These are phyloP conservation scores for Valencia hispanica DNA, from an alignment of 2,797 vertebrate genomes.

Conservation along the genomic window DNA sequence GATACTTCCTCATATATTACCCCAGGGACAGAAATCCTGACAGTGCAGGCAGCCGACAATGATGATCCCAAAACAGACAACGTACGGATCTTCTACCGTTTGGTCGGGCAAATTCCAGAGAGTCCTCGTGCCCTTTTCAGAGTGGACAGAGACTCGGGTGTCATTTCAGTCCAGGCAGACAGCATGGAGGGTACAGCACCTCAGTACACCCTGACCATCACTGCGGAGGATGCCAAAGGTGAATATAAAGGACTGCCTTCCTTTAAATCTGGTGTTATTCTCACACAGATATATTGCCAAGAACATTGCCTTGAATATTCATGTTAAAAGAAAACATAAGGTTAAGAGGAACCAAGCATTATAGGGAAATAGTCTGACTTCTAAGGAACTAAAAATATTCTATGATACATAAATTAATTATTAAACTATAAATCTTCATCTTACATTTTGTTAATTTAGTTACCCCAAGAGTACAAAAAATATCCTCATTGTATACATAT, in stretches of 20 bases:
- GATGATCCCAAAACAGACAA: slow-evolving; percentile 86
- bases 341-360: too few species aligned
- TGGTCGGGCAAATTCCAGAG: slow-evolving; percentile 82
- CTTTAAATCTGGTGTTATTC: background rate
- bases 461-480: too few species aligned
- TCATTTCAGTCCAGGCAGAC: slow-evolving; percentile 78
- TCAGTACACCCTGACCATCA: slow-evolving; percentile 82
- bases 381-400: too few species aligned
- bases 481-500: too few species aligned
- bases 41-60: slow-evolving; percentile 82
- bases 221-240: slow-evolving; percentile 85
- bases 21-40: slow-evolving; percentile 84
- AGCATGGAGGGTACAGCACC: slow-evolving; percentile 81
- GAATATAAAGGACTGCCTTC: slow-evolving; percentile 18
- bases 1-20: slow-evolving; percentile 15
- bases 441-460: background rate
- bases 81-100: slow-evolving; percentile 80
- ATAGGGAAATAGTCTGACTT: too few species aligned
- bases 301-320: too few species aligned
- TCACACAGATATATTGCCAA: too few species aligned
- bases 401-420: too few species aligned
- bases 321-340: too few species aligned
- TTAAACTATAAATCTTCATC: background rate
- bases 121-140: slow-evolving; percentile 83
- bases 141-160: slow-evolving; percentile 79